These are phyloP conservation scores for Endomychus coccineus DNA, from an alignment of 2,888 invertebrate genomes.

Conservation along the genomic window DNA sequence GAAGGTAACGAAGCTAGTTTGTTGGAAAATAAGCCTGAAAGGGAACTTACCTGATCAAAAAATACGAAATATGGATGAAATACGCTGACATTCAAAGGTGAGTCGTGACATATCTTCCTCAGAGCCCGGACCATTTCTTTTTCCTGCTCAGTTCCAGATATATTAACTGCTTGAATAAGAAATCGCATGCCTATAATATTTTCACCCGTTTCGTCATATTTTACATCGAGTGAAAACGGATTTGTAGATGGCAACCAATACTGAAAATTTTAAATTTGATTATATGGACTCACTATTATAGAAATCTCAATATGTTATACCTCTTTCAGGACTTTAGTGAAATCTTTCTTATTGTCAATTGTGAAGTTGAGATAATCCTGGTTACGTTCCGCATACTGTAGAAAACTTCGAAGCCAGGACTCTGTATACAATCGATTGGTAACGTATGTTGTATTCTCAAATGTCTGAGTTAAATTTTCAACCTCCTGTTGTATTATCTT, in stretches of 20 bases:
- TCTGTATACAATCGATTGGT: constrained; percentile 75
- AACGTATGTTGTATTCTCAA: constrained; percentile 76
- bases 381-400: constrained; percentile 67
- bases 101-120: constrained; percentile 65
- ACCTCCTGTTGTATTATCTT: constrained; percentile 67
- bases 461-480: constrained; percentile 64
- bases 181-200: constrained; percentile 78
- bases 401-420: constrained; percentile 80
- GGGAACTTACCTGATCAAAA: constrained; percentile 75
- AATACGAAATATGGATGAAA: constrained; percentile 95
- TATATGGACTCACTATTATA: neutral
- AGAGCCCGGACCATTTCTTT: constrained; percentile 84
- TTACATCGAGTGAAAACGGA: constrained; percentile 76
- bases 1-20: no score
- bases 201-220: constrained; percentile 66
- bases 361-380: constrained; percentile 70
- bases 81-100: constrained; percentile 78
- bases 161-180: constrained; percentile 80
- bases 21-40: no score
- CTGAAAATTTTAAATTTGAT: constrained; percentile 37
- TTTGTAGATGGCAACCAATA: constrained; percentile 72
- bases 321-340: constrained; percentile 68
- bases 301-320: constrained; percentile 35
- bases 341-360: constrained; percentile 63
- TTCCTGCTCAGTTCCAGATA: constrained; percentile 83